Evolutionary conservation across 2,113 vertebrate genomes (phyloP), one percentile per base, ranked within the genome.

Genomic region (Azemiops feae): DNA sequence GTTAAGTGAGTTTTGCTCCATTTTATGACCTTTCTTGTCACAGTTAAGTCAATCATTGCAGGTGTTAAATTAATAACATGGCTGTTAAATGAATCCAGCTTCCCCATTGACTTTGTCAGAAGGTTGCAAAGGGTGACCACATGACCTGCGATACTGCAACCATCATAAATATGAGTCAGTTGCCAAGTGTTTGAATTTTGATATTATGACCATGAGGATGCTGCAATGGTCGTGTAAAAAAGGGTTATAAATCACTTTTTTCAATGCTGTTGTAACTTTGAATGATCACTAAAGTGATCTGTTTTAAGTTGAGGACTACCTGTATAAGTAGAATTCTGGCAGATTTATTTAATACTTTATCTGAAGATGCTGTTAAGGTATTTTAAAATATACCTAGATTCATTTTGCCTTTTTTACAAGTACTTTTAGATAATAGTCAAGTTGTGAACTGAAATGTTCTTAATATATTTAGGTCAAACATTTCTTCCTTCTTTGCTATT

Each of bases 271-370:
- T 30, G 27, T 64, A 64, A 64, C 60, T 69, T 69, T 69, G n/a
- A 34, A 69, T 2, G 1, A 69, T 34, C 64, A 34, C 30, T 69
- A 69, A 69, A 69, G n/a, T 69, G 12, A 69, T n/a, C 30, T 34
- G 64, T 69, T 34, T 4, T 69, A 69, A 69, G 2, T 69, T 3
- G 12, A 69, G 64, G 30, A 69, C 64, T 14, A n/a, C 64, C 30
- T 16, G 2, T 69, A 34, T 69, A 34, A 69, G 89, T 27, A 2
- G 7, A 94, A n/a, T 47, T 89, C 0, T 85, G 90, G 20, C 45
- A 93, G 34, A 58, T 39, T 81, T 43, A 53, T 93, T 92, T 93
- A 27, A 87, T 64, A 96, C 91, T 93, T 95, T 92, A 92, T 39
- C 69, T 0, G 0, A 1, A 93, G 53, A 92, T 92, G 93, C 92